These are phyloP conservation scores for Nesoenas mayeri DNA, from an alignment of 2,113 vertebrate species.

Conservation along the genomic window DNA sequence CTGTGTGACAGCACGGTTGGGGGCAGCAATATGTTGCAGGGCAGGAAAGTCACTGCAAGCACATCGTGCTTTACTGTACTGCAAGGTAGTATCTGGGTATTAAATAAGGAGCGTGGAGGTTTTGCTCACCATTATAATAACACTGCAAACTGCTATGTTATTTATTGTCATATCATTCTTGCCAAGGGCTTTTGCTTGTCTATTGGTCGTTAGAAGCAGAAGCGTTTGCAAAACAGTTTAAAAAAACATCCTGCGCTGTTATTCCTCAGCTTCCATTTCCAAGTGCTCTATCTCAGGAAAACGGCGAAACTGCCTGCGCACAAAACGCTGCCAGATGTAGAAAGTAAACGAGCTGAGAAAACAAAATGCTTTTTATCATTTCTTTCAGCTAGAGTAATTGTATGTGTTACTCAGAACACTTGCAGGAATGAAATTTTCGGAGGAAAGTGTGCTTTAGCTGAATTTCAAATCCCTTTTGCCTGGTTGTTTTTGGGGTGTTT, in stretches of 20 bases:
- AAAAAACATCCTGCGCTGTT: background rate
- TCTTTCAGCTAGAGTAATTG: slow-evolving; percentile 15
- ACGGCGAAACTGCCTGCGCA: background rate
- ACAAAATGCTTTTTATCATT: slow-evolving; percentile 41
- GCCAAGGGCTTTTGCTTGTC: slow-evolving; percentile 9
- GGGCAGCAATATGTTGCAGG: background rate
- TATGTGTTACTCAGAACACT: slow-evolving; percentile 2
- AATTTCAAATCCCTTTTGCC: background rate
- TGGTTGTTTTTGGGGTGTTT: background rate
- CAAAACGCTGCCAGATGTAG: slow-evolving; percentile 43
- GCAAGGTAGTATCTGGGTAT: slow-evolving; percentile 1
- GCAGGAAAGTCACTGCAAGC: background rate
- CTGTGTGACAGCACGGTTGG: background rate
- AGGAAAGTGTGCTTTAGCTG: background rate
- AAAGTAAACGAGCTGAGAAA: slow-evolving; percentile 58
- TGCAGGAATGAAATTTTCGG: slow-evolving; percentile 25
- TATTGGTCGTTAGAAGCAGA: slow-evolving; percentile 31
- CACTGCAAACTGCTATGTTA: slow-evolving; percentile 26
- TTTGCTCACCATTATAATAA: slow-evolving; percentile 32
- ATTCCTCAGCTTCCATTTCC: slow-evolving; percentile 39
- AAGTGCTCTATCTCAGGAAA: background rate
- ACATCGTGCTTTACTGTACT: background rate
- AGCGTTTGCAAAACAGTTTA: slow-evolving; percentile 31
- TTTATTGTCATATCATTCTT: slow-evolving; percentile 49
- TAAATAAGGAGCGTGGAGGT: background rate